These are phyloP conservation scores for Zalophus californianus DNA, from an alignment of 2,797 vertebrate genomes.

Conservation along the genomic window DNA sequence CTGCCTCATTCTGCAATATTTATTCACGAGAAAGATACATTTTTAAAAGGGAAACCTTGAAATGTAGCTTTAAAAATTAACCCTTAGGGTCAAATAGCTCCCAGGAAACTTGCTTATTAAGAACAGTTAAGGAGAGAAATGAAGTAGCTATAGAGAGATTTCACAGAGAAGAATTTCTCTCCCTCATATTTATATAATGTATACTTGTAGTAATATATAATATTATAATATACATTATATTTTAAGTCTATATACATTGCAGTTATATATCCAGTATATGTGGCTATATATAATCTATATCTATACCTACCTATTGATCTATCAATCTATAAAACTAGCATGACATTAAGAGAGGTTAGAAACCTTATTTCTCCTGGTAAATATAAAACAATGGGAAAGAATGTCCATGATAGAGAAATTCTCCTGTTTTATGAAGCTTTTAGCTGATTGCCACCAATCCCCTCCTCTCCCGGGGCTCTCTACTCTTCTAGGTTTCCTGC, in stretches of 20 bases:
- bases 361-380: not conserved
- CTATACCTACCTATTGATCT: not conserved
- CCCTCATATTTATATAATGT: not conserved
- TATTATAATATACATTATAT: not conserved
- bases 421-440: constrained; percentile 28
- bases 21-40: constrained; percentile 1
- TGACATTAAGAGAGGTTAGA: not conserved
- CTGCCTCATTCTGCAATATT: not conserved
- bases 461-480: not conserved
- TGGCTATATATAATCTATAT: not conserved
- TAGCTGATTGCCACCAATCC: not conserved
- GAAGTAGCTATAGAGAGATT: not conserved
- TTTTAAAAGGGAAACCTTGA: constrained; percentile 35
- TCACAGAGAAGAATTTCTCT: not conserved
- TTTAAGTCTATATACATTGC: not conserved
- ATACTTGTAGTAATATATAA: not conserved
- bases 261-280: not conserved
- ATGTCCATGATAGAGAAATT: not conserved
- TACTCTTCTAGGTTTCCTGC: not conserved
- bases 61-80: constrained; percentile 62
- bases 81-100: not conserved
- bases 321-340: not conserved
- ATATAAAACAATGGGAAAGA: constrained; percentile 5
- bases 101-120: constrained; percentile 8
- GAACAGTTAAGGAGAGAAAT: constrained; percentile 43